Conservation (phyloP, 1,140 invertebrate species). For the Potamilus streckersoni region DNA sequence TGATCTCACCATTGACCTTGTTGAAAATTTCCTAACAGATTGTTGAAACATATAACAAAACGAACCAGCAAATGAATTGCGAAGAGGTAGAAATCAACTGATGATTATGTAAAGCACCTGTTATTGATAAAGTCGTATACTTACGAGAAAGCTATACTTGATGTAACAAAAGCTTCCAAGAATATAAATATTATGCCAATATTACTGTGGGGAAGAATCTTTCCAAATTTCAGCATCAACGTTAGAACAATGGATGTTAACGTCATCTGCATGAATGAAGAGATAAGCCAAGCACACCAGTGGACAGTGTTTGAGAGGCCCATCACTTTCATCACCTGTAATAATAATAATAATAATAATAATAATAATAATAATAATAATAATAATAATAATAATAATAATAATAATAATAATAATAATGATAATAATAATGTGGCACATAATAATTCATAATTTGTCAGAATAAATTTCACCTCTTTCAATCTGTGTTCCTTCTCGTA, state of each 20-base stretch:
- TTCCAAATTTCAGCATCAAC: conserved; percentile 71
- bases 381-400: no score
- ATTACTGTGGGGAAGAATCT: conserved; percentile 71
- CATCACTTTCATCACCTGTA: conserved; percentile 75
- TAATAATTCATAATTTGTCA: no score
- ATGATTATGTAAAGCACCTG: not conserved
- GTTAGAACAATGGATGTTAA: conserved; percentile 70
- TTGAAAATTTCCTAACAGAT: no score
- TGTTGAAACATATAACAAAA: no score
- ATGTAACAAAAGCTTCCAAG: conserved; percentile 71
- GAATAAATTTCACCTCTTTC: conserved; percentile 68
- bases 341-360: not conserved
- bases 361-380: no score
- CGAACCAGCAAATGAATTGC: no score
- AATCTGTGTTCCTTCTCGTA: conserved; percentile 76
- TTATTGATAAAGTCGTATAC: conserved; percentile 25
- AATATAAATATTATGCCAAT: conserved; percentile 71
- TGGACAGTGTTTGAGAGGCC: conserved; percentile 73
- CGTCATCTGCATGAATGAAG: conserved; percentile 72
- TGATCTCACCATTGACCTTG: no score
- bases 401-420: no score
- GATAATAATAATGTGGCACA: no score
- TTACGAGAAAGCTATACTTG: conserved; percentile 72
- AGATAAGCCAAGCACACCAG: conserved; percentile 77
- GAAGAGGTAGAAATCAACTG: no score